Base-by-base conservation (phyloP, 2,113 vertebrate species). In the Seriola rivoliana region DNA sequence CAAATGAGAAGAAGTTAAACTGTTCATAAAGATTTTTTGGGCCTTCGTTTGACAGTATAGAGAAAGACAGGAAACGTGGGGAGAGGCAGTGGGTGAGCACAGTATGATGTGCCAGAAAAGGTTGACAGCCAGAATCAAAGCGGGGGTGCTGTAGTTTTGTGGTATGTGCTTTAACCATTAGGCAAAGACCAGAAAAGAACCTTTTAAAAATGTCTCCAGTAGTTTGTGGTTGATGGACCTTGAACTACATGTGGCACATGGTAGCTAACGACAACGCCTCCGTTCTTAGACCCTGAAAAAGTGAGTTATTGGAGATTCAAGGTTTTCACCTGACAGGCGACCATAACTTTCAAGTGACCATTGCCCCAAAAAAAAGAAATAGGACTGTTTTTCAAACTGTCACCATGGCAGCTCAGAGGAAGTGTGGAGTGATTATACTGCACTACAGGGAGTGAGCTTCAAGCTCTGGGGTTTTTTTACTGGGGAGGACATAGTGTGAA, bases 321-420 rank as follows among this genome's bases (percentile, higher is more conserved):
- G 54, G 46, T 78, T 72, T 75, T 65, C n/a, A 62, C 52, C 75
- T 73, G 69, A 84, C 77, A 78, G 29, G 48, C 25, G 44, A 40
- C 70, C 75, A 8, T 85, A 90, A 86, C 60, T 80, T 78, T 75
- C 21, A 54, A 63, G 66, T 81, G 71, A 66, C 78, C 72, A 23
- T 8, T 71, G 50, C 44, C 57, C 57, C 34, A 21, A 19, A 38
- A 73, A 60, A 70, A 70, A 84, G 70, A 52, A 81, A 76, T 50
- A 62, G 44, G 68, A 65, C 66, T 82, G 77, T 87, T 81, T 81
- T 50, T 90, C 82, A 91, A 81, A 64, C 62, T 80, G 81, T 88
- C 85, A 80, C 68, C 11, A 4, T 52, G 60, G 82, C 71, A 78
- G 72, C 71, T 68, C 21, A 5, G 63, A 80, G 86, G 88, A 92